A percentile compares a stretch with the other conserved stretches of the same genome.
These are phyloP conservation scores for Drosophila sucinea DNA, from an alignment of 1,140 invertebrate genomes.

Conservation along the genomic window DNA sequence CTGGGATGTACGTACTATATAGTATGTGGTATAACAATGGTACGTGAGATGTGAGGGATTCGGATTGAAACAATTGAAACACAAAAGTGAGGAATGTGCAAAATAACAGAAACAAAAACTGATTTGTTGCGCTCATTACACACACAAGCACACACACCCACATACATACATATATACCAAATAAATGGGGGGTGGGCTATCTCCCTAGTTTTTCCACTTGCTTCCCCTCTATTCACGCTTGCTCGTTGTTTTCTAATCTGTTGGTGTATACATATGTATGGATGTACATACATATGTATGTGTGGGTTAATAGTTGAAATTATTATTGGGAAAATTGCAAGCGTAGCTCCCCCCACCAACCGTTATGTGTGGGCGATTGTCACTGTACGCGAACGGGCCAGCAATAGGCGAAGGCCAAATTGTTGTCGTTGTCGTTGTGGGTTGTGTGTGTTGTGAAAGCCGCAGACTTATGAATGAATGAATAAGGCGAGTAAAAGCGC, in stretches of 20 bases:
- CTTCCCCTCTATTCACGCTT: slow-evolving; percentile 8
- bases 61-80: slow-evolving; percentile 20
- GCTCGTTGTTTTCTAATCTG: slow-evolving; percentile 11
- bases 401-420: slow-evolving; percentile 47
- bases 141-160: slow-evolving; percentile 17
- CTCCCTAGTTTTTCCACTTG: slow-evolving; percentile 13
- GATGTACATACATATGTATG: neutral
- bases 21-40: slow-evolving; percentile 21
- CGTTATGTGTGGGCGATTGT: slow-evolving; percentile 34
- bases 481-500: slow-evolving; percentile 3
- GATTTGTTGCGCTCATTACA: slow-evolving; percentile 55
- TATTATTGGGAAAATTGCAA: slow-evolving; percentile 40
- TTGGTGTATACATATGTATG: neutral
- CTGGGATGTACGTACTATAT: slow-evolving; percentile 8
- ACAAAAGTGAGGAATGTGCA: slow-evolving; percentile 46
- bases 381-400: slow-evolving; percentile 24
- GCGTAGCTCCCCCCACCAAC: slow-evolving; percentile 21
- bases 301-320: slow-evolving; percentile 48
- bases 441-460: neutral
- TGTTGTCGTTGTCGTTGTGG: slow-evolving; percentile 32
- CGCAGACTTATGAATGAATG: slow-evolving; percentile 56
- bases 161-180: slow-evolving; percentile 12
- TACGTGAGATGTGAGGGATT: slow-evolving; percentile 17
- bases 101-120: slow-evolving; percentile 44
- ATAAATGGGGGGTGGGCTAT: slow-evolving; percentile 48